A percentile compares a stretch with the other conserved stretches of the same genome.
phyloP scores from a whole-genome alignment of 1,140 invertebrate genomes.

The Cydia pomonella region DNA sequence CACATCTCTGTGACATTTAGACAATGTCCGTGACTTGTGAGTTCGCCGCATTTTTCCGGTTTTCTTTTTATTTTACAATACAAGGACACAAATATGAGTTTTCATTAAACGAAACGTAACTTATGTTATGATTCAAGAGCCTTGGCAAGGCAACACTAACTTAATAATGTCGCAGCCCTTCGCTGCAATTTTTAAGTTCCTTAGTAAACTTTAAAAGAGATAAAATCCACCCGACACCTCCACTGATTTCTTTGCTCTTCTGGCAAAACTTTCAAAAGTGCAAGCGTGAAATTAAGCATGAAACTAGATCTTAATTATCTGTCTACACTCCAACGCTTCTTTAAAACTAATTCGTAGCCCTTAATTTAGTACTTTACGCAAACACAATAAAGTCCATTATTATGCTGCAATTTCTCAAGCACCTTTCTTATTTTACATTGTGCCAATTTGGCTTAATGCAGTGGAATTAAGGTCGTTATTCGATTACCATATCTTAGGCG shows the following conservation, averaged over 20 bases:
- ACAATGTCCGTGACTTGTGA: too few relatives aligned
- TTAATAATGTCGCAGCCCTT: too few relatives aligned
- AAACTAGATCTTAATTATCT: conserved; percentile 24
- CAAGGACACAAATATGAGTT: too few relatives aligned
- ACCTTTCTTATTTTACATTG: neutral
- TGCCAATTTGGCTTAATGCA: neutral
- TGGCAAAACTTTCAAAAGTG: conserved; percentile 1
- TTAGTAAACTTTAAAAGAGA: too few relatives aligned
- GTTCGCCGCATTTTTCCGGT: too few relatives aligned
- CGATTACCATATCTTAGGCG: neutral
- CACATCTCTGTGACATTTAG: too few relatives aligned
- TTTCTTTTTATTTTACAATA: too few relatives aligned
- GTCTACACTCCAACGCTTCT: conserved; percentile 2
- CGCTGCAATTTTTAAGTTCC: too few relatives aligned
- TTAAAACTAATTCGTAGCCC: neutral
- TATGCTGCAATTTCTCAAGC: neutral
- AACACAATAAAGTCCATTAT: neutral
- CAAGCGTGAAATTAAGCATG: conserved; percentile 30
- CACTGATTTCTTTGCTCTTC: neutral
- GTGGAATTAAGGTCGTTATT: neutral
- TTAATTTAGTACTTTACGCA: neutral
- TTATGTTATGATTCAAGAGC: too few relatives aligned
- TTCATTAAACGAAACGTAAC: too few relatives aligned
- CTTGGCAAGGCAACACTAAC: too few relatives aligned
- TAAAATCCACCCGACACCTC: too few relatives aligned